phyloP scores from a whole-genome alignment of 2,888 invertebrate genomes.

The Deilephila elpenor region DNA sequence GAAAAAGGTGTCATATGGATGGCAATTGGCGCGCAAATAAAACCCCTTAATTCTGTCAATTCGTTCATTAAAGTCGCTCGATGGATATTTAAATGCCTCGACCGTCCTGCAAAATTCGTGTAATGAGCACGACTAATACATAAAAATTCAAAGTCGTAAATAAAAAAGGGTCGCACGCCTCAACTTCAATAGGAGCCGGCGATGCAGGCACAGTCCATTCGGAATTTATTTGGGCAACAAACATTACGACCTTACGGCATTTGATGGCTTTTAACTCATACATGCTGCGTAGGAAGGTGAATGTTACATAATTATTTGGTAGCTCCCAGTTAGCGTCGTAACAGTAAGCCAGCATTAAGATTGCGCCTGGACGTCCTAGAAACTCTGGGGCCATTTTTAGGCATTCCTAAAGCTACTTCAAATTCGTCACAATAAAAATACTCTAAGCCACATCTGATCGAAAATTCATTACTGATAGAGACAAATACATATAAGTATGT shows the following conservation, averaged over 20 bases:
- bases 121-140: background rate
- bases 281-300: background rate
- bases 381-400: no score
- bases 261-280: constrained; percentile 7
- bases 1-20: no score
- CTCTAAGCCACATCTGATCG: no score
- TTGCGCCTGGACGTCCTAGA: no score
- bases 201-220: background rate
- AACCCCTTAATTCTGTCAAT: no score
- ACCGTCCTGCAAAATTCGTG: background rate
- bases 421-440: no score
- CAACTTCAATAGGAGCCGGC: background rate
- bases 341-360: no score
- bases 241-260: constrained; percentile 6
- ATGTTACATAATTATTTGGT: background rate
- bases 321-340: background rate
- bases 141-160: constrained; percentile 4
- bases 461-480: no score
- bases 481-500: no score
- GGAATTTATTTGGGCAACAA: constrained; percentile 11
- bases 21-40: no score
- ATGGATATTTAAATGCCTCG: background rate
- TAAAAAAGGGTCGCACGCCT: background rate
- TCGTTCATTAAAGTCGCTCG: no score
- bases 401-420: no score